These are phyloP conservation scores for Phasia obesa DNA, from an alignment of 2,888 invertebrate species.

Conservation along the genomic window DNA sequence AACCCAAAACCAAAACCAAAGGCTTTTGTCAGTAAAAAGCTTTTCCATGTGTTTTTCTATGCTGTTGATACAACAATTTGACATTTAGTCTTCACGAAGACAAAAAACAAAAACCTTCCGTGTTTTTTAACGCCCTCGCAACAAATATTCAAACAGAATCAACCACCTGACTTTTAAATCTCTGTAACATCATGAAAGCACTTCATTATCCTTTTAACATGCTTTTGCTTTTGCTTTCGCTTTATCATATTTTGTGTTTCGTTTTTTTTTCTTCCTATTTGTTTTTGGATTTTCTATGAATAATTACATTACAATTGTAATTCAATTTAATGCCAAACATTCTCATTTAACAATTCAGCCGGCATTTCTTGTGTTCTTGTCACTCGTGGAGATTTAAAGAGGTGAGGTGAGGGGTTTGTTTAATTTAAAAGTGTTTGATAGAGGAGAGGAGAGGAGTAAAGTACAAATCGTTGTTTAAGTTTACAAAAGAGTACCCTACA, in stretches of 20 bases:
- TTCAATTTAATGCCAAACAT: slow-evolving; percentile 67
- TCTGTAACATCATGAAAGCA: slow-evolving; percentile 11
- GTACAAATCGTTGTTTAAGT: slow-evolving; percentile 1
- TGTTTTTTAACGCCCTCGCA: slow-evolving; percentile 35
- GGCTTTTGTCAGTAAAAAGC: slow-evolving; percentile 35
- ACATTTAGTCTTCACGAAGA: slow-evolving; percentile 56
- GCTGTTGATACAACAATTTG: too few relatives aligned
- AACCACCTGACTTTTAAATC: slow-evolving; percentile 62
- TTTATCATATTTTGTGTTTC: slow-evolving; percentile 12
- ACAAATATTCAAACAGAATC: slow-evolving; percentile 9
- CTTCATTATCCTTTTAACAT: slow-evolving; percentile 42
- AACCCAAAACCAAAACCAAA: slow-evolving; percentile 27
- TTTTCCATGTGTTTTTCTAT: slow-evolving; percentile 29
- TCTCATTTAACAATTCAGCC: slow-evolving; percentile 47
- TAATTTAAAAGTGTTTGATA: neutral
- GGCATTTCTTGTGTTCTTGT: slow-evolving; percentile 5
- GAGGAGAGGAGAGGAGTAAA: neutral
- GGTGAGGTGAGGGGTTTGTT: neutral
- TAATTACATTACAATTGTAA: slow-evolving; percentile 71
- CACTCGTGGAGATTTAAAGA: neutral
- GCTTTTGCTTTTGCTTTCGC: slow-evolving; percentile 39
- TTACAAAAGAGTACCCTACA: too few relatives aligned
- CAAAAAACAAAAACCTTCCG: slow-evolving; percentile 32
- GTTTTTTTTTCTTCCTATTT: neutral
- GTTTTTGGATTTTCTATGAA: slow-evolving; percentile 55